A percentile compares a stretch with the other conserved stretches of the same genome.
Conservation (phyloP, 2,888 invertebrate species). For the Lypha dubia region DNA sequence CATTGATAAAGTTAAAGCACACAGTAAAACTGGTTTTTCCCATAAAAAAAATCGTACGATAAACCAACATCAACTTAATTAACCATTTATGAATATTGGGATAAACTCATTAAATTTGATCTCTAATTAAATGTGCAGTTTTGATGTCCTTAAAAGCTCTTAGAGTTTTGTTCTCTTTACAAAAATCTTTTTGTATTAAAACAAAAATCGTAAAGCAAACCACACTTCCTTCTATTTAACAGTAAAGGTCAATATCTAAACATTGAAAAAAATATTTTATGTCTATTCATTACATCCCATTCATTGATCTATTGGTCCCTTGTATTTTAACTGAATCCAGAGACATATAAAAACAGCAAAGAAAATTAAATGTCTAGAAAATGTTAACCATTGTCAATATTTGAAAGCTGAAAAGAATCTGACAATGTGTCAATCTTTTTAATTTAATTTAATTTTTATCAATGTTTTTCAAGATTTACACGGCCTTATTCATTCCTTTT, state of each 20-base stretch:
- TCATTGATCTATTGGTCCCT: background rate
- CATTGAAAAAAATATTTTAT: too few relatives aligned
- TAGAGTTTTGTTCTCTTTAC: background rate
- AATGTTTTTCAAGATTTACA: constrained; percentile 53
- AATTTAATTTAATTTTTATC: constrained; percentile 70
- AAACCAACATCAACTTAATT: too few relatives aligned
- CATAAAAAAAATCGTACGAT: too few relatives aligned
- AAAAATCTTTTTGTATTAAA: too few relatives aligned
- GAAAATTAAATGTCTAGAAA: background rate
- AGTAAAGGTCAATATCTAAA: background rate
- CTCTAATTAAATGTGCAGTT: too few relatives aligned
- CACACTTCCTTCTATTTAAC: too few relatives aligned
- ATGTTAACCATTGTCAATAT: constrained; percentile 53
- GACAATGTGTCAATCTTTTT: constrained; percentile 72
- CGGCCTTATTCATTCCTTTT: constrained; percentile 13
- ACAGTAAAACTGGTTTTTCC: too few relatives aligned
- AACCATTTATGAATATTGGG: too few relatives aligned
- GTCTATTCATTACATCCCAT: background rate
- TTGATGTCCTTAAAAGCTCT: too few relatives aligned
- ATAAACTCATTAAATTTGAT: too few relatives aligned
- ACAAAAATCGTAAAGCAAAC: too few relatives aligned
- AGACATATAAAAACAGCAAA: background rate
- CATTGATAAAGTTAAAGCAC: too few relatives aligned
- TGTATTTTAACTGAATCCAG: constrained; percentile 21
- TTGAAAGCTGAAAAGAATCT: constrained; percentile 44